Conservation (phyloP, 2,888 invertebrate genomes). For the Drosophila emarginata region DNA sequence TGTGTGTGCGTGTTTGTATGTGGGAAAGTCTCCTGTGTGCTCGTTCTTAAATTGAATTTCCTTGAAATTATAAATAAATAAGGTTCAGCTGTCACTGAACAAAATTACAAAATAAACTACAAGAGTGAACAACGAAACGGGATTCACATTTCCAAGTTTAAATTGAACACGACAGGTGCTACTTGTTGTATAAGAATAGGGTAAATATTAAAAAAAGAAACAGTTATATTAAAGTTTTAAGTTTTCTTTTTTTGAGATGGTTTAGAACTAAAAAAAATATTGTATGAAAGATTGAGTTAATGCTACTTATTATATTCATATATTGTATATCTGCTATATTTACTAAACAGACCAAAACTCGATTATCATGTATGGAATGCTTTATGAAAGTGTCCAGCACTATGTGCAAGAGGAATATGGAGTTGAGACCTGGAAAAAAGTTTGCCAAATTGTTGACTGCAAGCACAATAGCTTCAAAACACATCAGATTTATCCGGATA, state of each 20-base stretch:
- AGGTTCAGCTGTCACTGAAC: constrained; percentile 2
- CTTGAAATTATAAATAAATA: constrained; percentile 41
- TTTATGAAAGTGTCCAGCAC: constrained; percentile 91
- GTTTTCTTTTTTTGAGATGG: no score
- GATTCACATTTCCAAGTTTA: neutral
- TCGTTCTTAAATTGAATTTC: constrained; percentile 43
- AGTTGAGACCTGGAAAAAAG: constrained; percentile 89
- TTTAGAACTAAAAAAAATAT: no score
- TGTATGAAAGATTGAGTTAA: no score
- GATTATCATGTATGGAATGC: constrained; percentile 90
- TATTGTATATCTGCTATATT: neutral
- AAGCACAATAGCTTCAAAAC: constrained; percentile 90
- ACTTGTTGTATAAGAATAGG: neutral
- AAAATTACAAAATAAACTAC: neutral
- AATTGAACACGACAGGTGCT: neutral
- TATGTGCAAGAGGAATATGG: constrained; percentile 92
- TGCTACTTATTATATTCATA: no score
- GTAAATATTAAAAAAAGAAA: neutral
- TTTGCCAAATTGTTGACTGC: constrained; percentile 88
- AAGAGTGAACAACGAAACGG: neutral
- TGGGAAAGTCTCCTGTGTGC: constrained; percentile 25
- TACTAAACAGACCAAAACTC: neutral
- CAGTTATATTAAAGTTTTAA: neutral
- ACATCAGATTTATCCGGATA: constrained; percentile 92
- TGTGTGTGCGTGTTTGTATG: constrained; percentile 2